These are phyloP conservation scores for Autographa gamma DNA, from an alignment of 2,888 invertebrate genomes.

Conservation along the genomic window DNA sequence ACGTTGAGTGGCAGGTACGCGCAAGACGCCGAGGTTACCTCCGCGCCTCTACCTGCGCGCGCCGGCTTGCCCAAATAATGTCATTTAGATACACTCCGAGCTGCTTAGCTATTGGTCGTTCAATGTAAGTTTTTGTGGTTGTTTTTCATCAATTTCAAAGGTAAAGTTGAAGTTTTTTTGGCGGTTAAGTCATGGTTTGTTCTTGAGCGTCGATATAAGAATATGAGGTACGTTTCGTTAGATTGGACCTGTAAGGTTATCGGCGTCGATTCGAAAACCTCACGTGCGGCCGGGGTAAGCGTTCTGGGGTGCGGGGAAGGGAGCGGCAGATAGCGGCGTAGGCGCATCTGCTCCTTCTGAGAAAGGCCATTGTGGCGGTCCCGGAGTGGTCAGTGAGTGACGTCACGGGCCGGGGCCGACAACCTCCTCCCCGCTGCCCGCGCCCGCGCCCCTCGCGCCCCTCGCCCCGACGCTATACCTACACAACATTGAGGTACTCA, in stretches of 20 bases:
- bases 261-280: slow-evolving; percentile 63
- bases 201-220: slow-evolving; percentile 54
- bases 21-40: slow-evolving; percentile 67
- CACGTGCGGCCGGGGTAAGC: slow-evolving; percentile 67
- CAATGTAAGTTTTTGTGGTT: slow-evolving; percentile 79
- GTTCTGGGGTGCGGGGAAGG: slow-evolving; percentile 69
- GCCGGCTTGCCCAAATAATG: slow-evolving; percentile 73
- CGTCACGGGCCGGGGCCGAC: slow-evolving; percentile 87
- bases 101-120: slow-evolving; percentile 75
- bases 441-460: slow-evolving; percentile 66
- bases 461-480: slow-evolving; percentile 59
- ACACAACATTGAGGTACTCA: slow-evolving; percentile 60
- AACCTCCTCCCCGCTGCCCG: slow-evolving; percentile 78
- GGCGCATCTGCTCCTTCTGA: slow-evolving; percentile 87
- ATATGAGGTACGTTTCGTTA: slow-evolving; percentile 41
- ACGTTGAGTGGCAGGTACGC: slow-evolving; percentile 83
- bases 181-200: slow-evolving; percentile 56
- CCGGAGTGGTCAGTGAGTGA: slow-evolving; percentile 86
- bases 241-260: slow-evolving; percentile 60
- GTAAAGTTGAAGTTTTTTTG: slow-evolving; percentile 68
- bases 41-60: slow-evolving; percentile 78
- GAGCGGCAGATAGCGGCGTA: slow-evolving; percentile 79
- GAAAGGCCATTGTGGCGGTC: slow-evolving; percentile 87
- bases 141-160: slow-evolving; percentile 67
- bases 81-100: slow-evolving; percentile 80